Percentiles rank a stretch among this genome's conserved stretches.
phyloP scores from a whole-genome alignment of 2,888 invertebrate genomes.

The Steromphala cineraria region DNA sequence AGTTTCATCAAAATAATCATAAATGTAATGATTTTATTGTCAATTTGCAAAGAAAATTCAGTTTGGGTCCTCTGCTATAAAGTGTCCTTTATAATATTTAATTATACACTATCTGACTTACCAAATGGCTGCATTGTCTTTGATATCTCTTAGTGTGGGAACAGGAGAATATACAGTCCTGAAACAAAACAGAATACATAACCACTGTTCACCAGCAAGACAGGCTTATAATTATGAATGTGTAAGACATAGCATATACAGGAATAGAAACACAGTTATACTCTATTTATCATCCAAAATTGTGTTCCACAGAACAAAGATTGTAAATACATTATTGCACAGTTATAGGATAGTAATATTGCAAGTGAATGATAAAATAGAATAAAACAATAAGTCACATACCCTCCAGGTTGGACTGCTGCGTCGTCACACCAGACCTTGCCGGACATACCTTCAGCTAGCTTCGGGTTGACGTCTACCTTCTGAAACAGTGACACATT shows the following conservation, averaged over 20 bases:
- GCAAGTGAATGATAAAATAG: background rate
- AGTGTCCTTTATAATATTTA: no score
- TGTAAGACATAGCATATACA: no score
- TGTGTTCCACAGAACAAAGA: background rate
- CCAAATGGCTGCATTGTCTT: slow-evolving; percentile 67
- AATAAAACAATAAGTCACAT: slow-evolving; percentile 37
- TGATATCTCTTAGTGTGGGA: slow-evolving; percentile 55
- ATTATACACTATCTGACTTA: slow-evolving; percentile 37
- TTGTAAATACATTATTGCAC: background rate
- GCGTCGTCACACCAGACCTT: slow-evolving; percentile 85
- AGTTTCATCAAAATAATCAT: background rate
- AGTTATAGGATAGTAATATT: background rate
- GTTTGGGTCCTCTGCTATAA: no score
- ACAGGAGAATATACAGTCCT: slow-evolving; percentile 66
- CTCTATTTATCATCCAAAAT: no score
- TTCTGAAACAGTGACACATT: slow-evolving; percentile 64
- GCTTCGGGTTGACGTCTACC: slow-evolving; percentile 80
- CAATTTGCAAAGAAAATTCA: no score
- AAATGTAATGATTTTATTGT: no score
- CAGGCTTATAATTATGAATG: no score
- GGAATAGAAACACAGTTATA: no score
- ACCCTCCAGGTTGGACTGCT: slow-evolving; percentile 76
- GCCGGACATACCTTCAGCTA: slow-evolving; percentile 90
- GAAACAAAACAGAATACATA: slow-evolving; percentile 41
- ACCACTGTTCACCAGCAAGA: no score